A percentile compares a stretch with the other conserved stretches of the same genome.
Conservation (phyloP, 2,888 invertebrate genomes). For the Lasioglossum oenotherae region DNA sequence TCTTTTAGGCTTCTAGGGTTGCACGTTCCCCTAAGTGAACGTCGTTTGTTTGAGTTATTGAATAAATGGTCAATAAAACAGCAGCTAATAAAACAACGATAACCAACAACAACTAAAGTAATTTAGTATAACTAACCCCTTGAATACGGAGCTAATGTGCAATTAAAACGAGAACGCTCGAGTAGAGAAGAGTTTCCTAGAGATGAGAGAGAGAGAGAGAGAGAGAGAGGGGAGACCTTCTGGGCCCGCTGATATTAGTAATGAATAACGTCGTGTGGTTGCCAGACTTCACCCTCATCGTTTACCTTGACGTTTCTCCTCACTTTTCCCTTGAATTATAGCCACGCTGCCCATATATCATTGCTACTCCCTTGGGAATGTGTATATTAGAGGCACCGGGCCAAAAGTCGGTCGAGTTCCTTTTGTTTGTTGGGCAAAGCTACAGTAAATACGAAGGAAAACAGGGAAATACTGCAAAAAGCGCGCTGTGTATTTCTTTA, state of each 20-base stretch:
- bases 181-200: slow-evolving; percentile 16
- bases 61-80: neutral
- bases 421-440: slow-evolving; percentile 13
- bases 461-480: neutral
- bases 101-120: neutral
- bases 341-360: slow-evolving; percentile 33
- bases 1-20: neutral
- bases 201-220: neutral
- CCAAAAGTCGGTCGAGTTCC: slow-evolving; percentile 17
- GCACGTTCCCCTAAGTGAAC: neutral
- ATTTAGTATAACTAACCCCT: neutral
- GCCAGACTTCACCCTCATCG: slow-evolving; percentile 54
- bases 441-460: neutral
- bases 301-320: slow-evolving; percentile 48
- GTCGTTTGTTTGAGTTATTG: neutral
- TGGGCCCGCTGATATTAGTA: slow-evolving; percentile 55
- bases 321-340: slow-evolving; percentile 51
- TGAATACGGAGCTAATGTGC: slow-evolving; percentile 26
- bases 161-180: slow-evolving; percentile 53
- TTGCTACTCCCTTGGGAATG: slow-evolving; percentile 24
- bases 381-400: slow-evolving; percentile 30
- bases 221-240: neutral
- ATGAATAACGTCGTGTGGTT: slow-evolving; percentile 53
- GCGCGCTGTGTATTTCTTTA: neutral
- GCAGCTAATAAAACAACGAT: neutral